These are phyloP conservation scores for Tridacna gigas DNA, from an alignment of 2,888 invertebrate genomes.

Conservation along the genomic window DNA sequence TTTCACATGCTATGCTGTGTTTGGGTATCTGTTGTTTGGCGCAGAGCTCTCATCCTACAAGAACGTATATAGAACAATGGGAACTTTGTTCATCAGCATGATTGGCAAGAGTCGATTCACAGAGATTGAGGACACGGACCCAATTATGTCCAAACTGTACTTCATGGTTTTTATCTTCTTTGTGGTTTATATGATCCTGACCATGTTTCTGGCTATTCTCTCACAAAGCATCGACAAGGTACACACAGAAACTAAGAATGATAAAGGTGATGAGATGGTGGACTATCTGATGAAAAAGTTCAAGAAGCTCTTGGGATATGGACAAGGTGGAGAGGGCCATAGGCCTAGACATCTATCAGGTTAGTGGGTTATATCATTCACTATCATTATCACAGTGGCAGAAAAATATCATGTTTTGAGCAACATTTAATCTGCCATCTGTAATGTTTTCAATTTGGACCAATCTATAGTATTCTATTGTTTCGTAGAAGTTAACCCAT, in stretches of 20 bases:
- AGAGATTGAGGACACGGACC: constrained; percentile 66
- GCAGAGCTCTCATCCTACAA: constrained; percentile 67
- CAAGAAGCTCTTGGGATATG: constrained; percentile 51
- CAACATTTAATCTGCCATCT: too few relatives aligned
- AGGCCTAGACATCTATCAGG: constrained; percentile 9
- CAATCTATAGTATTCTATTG: too few relatives aligned
- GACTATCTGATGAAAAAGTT: constrained; percentile 65
- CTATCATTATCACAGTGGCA: too few relatives aligned
- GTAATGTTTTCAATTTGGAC: too few relatives aligned
- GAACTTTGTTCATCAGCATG: constrained; percentile 73
- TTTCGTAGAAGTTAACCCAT: too few relatives aligned
- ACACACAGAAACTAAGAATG: constrained; percentile 56
- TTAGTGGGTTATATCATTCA: not conserved
- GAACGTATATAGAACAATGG: constrained; percentile 66
- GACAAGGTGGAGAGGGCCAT: constrained; percentile 15
- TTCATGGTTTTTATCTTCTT: constrained; percentile 72
- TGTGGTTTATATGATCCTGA: constrained; percentile 73
- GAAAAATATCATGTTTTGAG: too few relatives aligned
- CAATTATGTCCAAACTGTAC: constrained; percentile 72
- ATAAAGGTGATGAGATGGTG: constrained; percentile 68
- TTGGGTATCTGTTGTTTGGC: constrained; percentile 72
- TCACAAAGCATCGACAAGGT: constrained; percentile 68
- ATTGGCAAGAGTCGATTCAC: constrained; percentile 74
- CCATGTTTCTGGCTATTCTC: constrained; percentile 76
- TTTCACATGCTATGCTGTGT: constrained; percentile 68